Conservation (phyloP, 2,113 vertebrate genomes). For the Paramormyrops kingsleyae region DNA sequence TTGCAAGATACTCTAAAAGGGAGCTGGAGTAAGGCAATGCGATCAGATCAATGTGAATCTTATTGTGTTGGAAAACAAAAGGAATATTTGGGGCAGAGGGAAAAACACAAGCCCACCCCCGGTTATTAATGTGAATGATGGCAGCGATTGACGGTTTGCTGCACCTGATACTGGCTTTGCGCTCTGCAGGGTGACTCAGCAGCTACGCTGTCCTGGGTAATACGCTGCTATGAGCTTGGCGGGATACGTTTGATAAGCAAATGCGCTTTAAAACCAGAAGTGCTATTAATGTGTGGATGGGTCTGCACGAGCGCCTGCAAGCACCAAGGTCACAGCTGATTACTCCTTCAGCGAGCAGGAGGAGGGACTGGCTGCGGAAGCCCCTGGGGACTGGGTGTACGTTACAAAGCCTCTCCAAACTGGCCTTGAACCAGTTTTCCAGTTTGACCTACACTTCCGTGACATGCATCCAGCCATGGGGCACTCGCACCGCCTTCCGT, state of each 20-base stretch:
- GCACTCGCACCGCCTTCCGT: neutral
- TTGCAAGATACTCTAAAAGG: neutral
- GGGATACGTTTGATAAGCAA: neutral
- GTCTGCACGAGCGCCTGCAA: neutral
- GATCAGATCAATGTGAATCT: neutral
- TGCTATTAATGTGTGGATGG: neutral
- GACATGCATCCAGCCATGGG: neutral
- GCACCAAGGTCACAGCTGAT: neutral
- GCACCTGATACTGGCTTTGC: neutral
- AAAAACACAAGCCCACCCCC: neutral
- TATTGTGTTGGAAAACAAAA: neutral
- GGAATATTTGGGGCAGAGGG: neutral
- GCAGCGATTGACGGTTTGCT: neutral
- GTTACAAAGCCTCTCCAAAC: neutral
- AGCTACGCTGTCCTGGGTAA: neutral
- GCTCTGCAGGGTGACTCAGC: neutral
- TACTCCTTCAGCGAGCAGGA: neutral
- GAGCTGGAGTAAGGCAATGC: neutral
- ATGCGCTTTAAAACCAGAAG: neutral
- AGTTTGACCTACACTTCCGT: neutral
- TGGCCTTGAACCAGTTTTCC: constrained; percentile 5
- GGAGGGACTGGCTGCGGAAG: neutral
- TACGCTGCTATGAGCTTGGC: neutral
- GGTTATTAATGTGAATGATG: neutral
- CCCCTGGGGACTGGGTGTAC: neutral